Evolutionary conservation across 2,113 vertebrate genomes (phyloP).

Genomic region (Okapia johnstoni): DNA sequence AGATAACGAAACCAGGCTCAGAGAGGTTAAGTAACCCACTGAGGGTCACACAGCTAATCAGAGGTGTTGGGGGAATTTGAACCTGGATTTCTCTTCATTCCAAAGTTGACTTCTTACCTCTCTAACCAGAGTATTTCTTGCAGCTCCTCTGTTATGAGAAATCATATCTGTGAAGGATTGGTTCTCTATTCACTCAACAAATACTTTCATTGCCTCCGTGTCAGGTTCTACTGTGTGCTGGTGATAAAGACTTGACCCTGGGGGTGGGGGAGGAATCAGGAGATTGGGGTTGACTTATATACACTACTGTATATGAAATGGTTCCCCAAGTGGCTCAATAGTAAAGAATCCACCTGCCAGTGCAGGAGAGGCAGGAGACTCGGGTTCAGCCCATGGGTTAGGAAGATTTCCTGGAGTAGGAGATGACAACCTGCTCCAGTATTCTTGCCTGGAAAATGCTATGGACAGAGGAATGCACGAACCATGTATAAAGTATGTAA

Average conservation of each 20-base stretch:
- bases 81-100: neutral
- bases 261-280: neutral
- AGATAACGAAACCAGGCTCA: neutral
- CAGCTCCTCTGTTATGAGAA: neutral
- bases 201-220: rapidly evolving
- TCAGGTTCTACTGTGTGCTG: too few species aligned
- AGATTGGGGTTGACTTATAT: neutral
- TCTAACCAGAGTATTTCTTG: neutral
- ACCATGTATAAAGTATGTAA: neutral
- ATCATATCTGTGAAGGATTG: rapidly evolving
- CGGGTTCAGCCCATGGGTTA: neutral
- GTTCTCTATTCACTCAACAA: neutral
- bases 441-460: neutral
- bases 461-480: neutral
- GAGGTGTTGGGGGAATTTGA: neutral
- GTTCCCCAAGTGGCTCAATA: neutral
- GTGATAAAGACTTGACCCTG: neutral
- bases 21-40: neutral
- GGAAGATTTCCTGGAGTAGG: neutral
- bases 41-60: neutral
- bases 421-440: neutral
- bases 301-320: neutral
- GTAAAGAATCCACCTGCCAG: neutral
- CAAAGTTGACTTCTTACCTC: neutral
- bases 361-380: neutral